Conservation (phyloP, 2,888 invertebrate species). For the Platynereis dumerilii region DNA sequence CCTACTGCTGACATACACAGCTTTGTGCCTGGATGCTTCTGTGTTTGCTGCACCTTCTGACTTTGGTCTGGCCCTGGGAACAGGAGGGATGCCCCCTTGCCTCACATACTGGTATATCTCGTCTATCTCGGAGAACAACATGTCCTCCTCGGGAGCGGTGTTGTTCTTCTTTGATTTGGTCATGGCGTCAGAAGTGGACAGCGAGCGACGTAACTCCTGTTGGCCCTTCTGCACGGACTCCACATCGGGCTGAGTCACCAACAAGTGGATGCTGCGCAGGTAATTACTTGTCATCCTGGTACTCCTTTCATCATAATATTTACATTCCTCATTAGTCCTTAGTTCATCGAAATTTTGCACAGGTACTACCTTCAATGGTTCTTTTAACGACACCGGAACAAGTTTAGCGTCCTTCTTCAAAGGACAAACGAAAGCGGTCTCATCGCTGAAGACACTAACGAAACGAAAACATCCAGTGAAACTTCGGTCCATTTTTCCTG, state of each 20-base stretch:
- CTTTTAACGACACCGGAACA: conserved; percentile 83
- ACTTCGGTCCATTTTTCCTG: conserved; percentile 66
- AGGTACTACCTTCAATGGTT: conserved; percentile 76
- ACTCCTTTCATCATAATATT: conserved; percentile 46
- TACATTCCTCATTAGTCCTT: conserved; percentile 42
- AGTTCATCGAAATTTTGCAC: conserved; percentile 66
- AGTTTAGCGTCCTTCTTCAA: conserved; percentile 65
- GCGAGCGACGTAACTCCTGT: neutral
- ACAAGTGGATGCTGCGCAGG: conserved; percentile 57
- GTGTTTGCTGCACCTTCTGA: neutral
- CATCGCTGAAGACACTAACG: conserved; percentile 56
- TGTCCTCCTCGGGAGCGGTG: conserved; percentile 74
- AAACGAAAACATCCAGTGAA: conserved; percentile 57
- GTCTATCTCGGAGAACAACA: conserved; percentile 81
- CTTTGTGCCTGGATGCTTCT: neutral
- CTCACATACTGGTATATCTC: conserved; percentile 95
- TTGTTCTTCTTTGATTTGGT: neutral
- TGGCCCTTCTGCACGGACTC: conserved; percentile 1
- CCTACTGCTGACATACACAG: neutral
- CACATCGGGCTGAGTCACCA: conserved; percentile 51
- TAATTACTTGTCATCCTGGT: conserved; percentile 56
- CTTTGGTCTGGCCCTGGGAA: conserved; percentile 42
- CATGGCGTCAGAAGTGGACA: neutral
- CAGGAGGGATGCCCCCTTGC: conserved; percentile 85
- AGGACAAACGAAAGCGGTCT: conserved; percentile 58